Percentiles rank a stretch among this genome's conserved stretches.
Evolutionary conservation across 2,113 vertebrate species (phyloP).

Genomic region (Epinephelus cyanopodus): DNA sequence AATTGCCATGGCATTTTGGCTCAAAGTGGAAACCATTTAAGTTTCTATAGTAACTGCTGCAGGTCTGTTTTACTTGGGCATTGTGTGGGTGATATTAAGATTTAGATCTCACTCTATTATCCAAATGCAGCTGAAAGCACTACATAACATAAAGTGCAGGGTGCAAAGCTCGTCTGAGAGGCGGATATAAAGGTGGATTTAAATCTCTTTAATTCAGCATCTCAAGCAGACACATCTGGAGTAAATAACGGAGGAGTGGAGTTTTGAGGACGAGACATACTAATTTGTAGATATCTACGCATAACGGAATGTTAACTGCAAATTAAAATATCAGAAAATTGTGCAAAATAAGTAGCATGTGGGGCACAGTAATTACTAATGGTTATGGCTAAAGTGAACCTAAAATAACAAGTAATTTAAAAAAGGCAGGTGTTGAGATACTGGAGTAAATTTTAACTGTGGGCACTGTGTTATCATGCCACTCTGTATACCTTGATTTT

Average conservation of each 20-base stretch:
- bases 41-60: slow-evolving; percentile 29
- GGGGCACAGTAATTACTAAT: background rate
- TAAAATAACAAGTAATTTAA: background rate
- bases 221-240: slow-evolving; percentile 12
- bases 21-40: background rate
- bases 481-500: no score
- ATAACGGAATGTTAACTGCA: background rate
- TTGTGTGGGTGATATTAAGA: background rate
- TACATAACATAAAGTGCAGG: background rate
- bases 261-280: background rate
- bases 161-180: background rate
- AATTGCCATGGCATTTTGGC: background rate
- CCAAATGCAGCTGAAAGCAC: background rate
- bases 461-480: background rate
- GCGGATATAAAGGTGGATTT: slow-evolving; percentile 15
- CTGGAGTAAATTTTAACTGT: background rate
- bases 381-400: background rate
- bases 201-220: slow-evolving; percentile 32
- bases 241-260: background rate
- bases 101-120: slow-evolving; percentile 1
- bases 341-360: background rate
- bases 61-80: background rate
- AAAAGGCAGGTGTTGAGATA: background rate
- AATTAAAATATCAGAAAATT: background rate
- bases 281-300: background rate